phyloP scores from a whole-genome alignment of 2,888 invertebrate genomes.

The Deroplatys truncata region DNA sequence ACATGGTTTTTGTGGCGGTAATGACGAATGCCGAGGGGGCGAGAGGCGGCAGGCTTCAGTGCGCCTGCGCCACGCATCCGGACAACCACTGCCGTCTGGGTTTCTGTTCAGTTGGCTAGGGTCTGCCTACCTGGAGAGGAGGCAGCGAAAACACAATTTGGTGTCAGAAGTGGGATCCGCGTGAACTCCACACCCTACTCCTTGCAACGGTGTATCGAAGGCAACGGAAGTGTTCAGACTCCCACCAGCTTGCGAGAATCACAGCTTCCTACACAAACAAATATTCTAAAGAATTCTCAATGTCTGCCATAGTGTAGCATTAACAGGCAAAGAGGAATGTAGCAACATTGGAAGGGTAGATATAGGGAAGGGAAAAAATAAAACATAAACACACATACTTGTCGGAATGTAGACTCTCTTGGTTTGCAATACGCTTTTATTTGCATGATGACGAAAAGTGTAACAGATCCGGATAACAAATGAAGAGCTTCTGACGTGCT shows the following conservation, averaged over 20 bases:
- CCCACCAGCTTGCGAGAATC: neutral
- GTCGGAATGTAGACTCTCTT: neutral
- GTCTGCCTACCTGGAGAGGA: neutral
- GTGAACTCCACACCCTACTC: neutral
- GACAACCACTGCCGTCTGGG: neutral
- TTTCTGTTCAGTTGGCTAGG: neutral
- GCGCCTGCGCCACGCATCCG: neutral
- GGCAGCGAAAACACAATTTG: neutral
- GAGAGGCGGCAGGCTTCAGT: neutral
- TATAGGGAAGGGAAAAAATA: neutral
- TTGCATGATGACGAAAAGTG: neutral
- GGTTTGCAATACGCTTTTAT: neutral
- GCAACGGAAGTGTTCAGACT: neutral
- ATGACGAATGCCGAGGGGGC: neutral
- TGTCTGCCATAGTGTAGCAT: neutral
- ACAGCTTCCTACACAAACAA: neutral
- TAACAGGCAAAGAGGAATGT: neutral
- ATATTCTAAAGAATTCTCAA: neutral
- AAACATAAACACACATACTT: neutral
- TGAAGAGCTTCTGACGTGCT: neutral
- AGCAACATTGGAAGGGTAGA: neutral
- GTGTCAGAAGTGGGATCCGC: neutral
- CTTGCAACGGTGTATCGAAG: neutral
- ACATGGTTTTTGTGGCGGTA: neutral
- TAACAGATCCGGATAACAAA: neutral